phyloP scores from a whole-genome alignment of 1,140 invertebrate genomes.

The Steinernema feltiae region DNA sequence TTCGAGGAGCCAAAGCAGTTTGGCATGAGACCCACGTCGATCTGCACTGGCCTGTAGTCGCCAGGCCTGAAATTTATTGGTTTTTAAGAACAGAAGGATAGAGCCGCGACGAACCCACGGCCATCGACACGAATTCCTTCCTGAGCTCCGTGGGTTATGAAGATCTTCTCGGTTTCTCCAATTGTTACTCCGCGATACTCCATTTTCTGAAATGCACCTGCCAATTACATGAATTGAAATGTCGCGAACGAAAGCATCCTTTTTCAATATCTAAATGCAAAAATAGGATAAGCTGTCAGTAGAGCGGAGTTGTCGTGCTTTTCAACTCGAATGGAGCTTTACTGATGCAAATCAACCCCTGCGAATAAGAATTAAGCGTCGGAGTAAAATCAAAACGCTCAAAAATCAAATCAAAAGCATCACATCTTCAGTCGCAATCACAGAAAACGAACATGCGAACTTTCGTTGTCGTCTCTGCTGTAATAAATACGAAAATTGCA shows the following conservation, averaged over 20 bases:
- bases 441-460: neutral
- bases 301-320: no score
- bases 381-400: neutral
- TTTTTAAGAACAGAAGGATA: neutral
- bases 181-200: neutral
- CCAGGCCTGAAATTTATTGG: constrained; percentile 21
- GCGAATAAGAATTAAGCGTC: no score
- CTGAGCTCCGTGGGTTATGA: constrained; percentile 27
- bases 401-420: no score
- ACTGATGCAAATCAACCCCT: no score
- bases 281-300: no score
- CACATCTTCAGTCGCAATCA: no score
- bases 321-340: no score
- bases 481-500: neutral
- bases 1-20: constrained; percentile 28
- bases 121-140: constrained; percentile 25
- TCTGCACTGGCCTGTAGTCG: constrained; percentile 24
- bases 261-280: no score
- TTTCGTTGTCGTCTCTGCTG: neutral
- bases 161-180: constrained; percentile 32
- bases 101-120: constrained; percentile 17
- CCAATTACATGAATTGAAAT: no score
- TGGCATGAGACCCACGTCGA: constrained; percentile 27
- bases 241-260: no score
- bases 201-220: no score